phyloP scores from a whole-genome alignment of 2,113 vertebrate genomes.

The Campylomormyrus numenius region DNA sequence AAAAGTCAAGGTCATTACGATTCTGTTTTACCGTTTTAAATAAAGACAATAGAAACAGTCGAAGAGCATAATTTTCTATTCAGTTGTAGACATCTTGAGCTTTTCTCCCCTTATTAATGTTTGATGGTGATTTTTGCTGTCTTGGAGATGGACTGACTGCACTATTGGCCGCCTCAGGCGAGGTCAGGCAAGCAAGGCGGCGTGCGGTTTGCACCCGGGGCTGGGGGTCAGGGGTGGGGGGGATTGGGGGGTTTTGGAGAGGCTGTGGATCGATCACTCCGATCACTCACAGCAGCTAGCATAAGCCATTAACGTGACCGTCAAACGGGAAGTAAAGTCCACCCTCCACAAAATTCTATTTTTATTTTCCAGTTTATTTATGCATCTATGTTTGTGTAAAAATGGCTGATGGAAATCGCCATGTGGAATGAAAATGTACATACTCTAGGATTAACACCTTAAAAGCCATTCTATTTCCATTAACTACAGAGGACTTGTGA shows the following conservation, averaged over 20 bases:
- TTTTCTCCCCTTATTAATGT: neutral
- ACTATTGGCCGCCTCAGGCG: neutral
- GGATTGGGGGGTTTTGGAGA: slow-evolving; percentile 38
- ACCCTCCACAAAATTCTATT: slow-evolving; percentile 32
- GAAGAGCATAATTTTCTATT: neutral
- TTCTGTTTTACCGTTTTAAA: slow-evolving; percentile 37
- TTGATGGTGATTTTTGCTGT: slow-evolving; percentile 1
- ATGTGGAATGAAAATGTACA: slow-evolving; percentile 36
- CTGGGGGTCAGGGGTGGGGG: too few species aligned
- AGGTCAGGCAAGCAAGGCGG: neutral
- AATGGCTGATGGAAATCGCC: slow-evolving; percentile 41
- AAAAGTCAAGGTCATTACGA: slow-evolving; percentile 51
- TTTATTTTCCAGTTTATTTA: slow-evolving; percentile 27
- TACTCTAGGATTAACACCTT: slow-evolving; percentile 44
- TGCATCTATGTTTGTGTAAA: slow-evolving; percentile 24
- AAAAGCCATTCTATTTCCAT: slow-evolving; percentile 49
- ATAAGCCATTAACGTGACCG: slow-evolving; percentile 57
- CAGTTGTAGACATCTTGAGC: neutral
- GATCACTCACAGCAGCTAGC: slow-evolving; percentile 49
- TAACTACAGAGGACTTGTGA: slow-evolving; percentile 14
- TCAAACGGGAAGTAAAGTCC: neutral
- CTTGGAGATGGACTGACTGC: slow-evolving; percentile 46
- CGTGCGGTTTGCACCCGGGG: neutral
- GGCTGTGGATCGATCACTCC: slow-evolving; percentile 52
- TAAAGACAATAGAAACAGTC: slow-evolving; percentile 9